Conservation (phyloP, 2,888 invertebrate genomes). For the Dermolepida albohirtum region DNA sequence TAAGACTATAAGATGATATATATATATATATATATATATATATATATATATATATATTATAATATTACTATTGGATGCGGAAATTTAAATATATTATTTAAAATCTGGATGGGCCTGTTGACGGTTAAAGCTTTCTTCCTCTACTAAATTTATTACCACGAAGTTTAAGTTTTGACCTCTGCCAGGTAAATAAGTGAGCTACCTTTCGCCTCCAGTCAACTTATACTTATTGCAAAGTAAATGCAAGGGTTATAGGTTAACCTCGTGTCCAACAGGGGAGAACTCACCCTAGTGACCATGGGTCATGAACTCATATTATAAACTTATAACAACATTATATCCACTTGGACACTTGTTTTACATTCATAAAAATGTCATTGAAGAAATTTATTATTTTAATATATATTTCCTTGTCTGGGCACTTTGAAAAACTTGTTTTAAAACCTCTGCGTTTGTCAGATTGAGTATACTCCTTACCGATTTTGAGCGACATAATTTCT, state of each 20-base stretch:
- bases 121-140: too few species aligned
- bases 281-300: conserved; percentile 18
- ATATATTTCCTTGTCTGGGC: not conserved
- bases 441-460: not conserved
- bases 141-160: too few species aligned
- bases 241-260: conserved; percentile 23
- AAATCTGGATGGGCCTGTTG: too few species aligned
- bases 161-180: too few species aligned
- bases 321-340: conserved; percentile 19
- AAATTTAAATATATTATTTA: too few species aligned
- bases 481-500: too few species aligned
- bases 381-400: conserved; percentile 24
- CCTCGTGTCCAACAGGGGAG: conserved; percentile 25
- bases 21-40: too few species aligned
- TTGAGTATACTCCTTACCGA: not conserved
- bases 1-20: too few species aligned
- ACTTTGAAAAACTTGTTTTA: too few species aligned
- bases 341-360: conserved; percentile 26
- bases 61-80: too few species aligned
- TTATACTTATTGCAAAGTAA: conserved; percentile 26
- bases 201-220: conserved; percentile 7
- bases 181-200: not conserved
- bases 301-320: conserved; percentile 23
- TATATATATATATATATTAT: too few species aligned
- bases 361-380: conserved; percentile 20